A percentile compares a stretch with the other conserved stretches of the same genome.
Evolutionary conservation across 2,113 vertebrate genomes (phyloP).

Genomic region (Pelmatolapia mariae): DNA sequence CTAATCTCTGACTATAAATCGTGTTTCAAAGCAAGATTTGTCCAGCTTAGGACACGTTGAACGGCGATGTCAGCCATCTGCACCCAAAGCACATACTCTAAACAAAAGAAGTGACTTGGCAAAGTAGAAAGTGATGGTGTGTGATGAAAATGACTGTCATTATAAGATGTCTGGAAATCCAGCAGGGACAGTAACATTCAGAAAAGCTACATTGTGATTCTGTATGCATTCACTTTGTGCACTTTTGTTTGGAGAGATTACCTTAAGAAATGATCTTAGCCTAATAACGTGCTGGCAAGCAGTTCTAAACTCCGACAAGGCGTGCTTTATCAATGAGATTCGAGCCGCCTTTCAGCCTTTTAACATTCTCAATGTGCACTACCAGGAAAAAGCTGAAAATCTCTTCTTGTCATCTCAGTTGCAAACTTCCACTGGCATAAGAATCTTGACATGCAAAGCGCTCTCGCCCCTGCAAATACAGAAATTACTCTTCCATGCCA

Average conservation of each 20-base stretch:
- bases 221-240: not conserved
- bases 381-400: not conserved
- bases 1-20: not conserved
- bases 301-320: not conserved
- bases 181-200: not conserved
- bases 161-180: not conserved
- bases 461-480: conserved; percentile 21
- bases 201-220: not conserved
- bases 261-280: not conserved
- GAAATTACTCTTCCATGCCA: conserved; percentile 20
- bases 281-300: not conserved
- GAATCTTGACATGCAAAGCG: not conserved
- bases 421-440: not conserved
- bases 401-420: not conserved
- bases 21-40: not conserved
- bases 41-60: not conserved
- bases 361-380: not conserved
- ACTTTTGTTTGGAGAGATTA: not conserved
- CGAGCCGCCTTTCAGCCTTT: not conserved
- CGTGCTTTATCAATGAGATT: conserved; percentile 3
- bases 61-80: not conserved
- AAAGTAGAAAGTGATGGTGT: not conserved
- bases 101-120: not conserved
- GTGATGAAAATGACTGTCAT: not conserved
- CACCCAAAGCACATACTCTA: not conserved